A percentile compares a stretch with the other conserved stretches of the same genome.
Conservation (phyloP, 1,140 invertebrate species). For the Drosophila pseudoobscura region DNA sequence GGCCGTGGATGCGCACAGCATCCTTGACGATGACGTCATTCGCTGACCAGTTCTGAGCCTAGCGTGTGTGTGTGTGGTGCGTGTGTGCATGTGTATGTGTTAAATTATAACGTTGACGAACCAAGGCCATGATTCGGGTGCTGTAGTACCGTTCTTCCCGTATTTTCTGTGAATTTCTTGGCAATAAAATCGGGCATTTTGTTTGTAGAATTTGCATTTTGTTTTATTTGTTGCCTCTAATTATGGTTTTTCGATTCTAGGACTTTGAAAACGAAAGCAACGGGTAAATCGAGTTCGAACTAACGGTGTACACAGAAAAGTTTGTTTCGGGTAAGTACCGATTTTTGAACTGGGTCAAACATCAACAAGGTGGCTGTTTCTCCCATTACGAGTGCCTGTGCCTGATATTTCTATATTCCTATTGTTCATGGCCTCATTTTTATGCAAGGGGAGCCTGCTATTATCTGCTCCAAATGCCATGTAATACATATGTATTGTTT, state of each 20-base stretch:
- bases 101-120: conserved; percentile 24
- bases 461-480: conserved; percentile 5
- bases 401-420: conserved; percentile 6
- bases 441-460: conserved; percentile 2
- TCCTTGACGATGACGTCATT: conserved; percentile 57
- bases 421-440: background rate
- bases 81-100: conserved; percentile 23
- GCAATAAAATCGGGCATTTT: background rate
- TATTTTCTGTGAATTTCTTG: conserved; percentile 3
- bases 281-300: conserved; percentile 1
- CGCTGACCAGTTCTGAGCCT: conserved; percentile 31
- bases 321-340: conserved; percentile 29
- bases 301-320: conserved; percentile 4
- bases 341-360: conserved; percentile 23
- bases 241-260: conserved; percentile 43
- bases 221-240: conserved; percentile 3
- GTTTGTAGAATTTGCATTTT: background rate
- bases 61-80: background rate
- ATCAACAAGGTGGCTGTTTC: background rate
- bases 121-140: conserved; percentile 1
- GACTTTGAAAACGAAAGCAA: conserved; percentile 2
- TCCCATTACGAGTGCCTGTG: background rate
- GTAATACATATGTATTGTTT: background rate
- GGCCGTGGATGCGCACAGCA: conserved; percentile 30
- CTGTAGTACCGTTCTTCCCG: conserved; percentile 3